These are phyloP conservation scores for Manis pentadactyla DNA, from an alignment of 2,797 vertebrate genomes.

Conservation along the genomic window DNA sequence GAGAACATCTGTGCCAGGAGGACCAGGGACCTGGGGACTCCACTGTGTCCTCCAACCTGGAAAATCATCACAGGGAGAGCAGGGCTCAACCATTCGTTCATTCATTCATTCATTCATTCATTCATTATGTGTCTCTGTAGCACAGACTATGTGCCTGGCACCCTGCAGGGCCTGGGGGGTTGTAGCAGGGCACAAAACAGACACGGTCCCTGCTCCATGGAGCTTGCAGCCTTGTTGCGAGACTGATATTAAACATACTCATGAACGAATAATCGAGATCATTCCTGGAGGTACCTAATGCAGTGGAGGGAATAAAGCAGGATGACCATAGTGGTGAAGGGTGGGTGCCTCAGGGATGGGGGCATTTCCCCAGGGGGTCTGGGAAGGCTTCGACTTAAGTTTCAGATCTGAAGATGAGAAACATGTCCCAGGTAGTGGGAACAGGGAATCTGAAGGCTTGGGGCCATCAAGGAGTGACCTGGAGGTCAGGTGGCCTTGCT, in stretches of 20 bases:
- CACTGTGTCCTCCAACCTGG: neutral
- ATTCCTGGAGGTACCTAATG: neutral
- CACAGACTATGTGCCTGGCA: neutral
- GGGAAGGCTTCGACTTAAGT: neutral
- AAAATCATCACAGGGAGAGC: neutral
- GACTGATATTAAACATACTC: neutral
- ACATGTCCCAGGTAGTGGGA: accelerated
- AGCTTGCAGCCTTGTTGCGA: neutral
- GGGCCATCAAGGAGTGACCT: neutral
- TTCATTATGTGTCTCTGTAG: neutral
- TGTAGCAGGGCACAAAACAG: neutral
- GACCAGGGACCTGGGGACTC: neutral
- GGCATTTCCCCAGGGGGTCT: neutral
- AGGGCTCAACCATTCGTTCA: neutral
- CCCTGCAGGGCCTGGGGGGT: neutral
- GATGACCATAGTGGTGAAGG: neutral
- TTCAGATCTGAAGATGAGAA: neutral
- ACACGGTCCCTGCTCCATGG: neutral
- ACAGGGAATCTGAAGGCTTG: accelerated
- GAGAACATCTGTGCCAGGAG: neutral
- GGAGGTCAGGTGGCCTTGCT: accelerated
- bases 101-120: neutral
- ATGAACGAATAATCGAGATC: neutral
- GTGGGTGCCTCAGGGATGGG: accelerated
- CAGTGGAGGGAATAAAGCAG: neutral